Evolutionary conservation across 1,140 invertebrate genomes (phyloP).

Genomic region (Brachionus plicatilis): DNA sequence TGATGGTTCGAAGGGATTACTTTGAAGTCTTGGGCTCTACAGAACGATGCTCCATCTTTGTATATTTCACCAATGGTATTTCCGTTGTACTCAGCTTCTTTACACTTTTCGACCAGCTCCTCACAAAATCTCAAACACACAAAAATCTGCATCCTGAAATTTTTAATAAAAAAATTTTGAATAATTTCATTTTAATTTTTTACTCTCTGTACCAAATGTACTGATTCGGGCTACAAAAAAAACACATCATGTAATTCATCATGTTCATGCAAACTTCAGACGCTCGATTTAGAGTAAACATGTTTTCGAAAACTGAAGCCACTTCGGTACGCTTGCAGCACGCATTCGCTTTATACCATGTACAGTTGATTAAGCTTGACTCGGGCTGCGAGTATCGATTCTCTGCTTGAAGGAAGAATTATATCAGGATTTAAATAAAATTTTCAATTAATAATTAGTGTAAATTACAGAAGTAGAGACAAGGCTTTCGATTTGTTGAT

Average conservation of each 20-base stretch:
- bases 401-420: slow-evolving; percentile 45
- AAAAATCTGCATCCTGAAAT: slow-evolving; percentile 46
- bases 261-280: slow-evolving; percentile 48
- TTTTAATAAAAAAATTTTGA: neutral
- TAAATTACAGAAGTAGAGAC: neutral
- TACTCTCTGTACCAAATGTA: slow-evolving; percentile 52
- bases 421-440: neutral
- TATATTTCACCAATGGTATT: slow-evolving; percentile 50
- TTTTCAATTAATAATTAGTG: neutral
- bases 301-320: slow-evolving; percentile 55
- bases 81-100: slow-evolving; percentile 49
- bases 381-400: slow-evolving; percentile 46
- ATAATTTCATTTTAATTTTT: neutral
- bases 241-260: slow-evolving; percentile 57
- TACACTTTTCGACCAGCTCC: slow-evolving; percentile 49
- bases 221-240: slow-evolving; percentile 56
- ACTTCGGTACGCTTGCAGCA: slow-evolving; percentile 57
- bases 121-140: slow-evolving; percentile 54
- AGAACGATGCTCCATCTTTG: slow-evolving; percentile 50
- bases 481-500: slow-evolving; percentile 1
- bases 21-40: slow-evolving; percentile 53
- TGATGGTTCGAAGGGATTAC: slow-evolving; percentile 48
- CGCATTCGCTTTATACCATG: slow-evolving; percentile 52
- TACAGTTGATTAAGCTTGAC: slow-evolving; percentile 53
- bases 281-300: slow-evolving; percentile 51